Evolutionary conservation across 2,113 vertebrate genomes (phyloP), one percentile per base, ranked within the genome.

Genomic region (Datnioides undecimradiatus): DNA sequence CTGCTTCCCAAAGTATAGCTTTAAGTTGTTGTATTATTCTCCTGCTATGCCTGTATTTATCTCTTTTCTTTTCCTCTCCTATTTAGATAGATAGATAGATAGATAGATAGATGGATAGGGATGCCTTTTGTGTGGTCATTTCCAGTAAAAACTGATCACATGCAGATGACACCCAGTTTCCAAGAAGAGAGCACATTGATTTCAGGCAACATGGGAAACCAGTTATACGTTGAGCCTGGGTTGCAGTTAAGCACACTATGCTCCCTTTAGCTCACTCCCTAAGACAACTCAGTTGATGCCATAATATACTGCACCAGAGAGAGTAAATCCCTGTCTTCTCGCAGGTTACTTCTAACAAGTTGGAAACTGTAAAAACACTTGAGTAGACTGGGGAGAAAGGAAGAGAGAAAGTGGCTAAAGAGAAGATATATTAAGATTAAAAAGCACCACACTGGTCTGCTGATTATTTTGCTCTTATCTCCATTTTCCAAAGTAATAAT

Each of bases 401-500:
- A 55, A 69, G 1, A 9, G 2, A 73, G 27, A 9, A 38, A 12
- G 14, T 17, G 11, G 62, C 33, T 23, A 14, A 54, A 52, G 2
- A 41, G 23, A 46, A 57, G 34, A 54, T 19, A 33, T 41, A 66
- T 68, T 31, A 51, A 62, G 9, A 41, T 48, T 27, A 66, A n/a
- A 27, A 52, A 36, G 31, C 1, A 8, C 31, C 67, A 72, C 17
- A 52, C 13, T 76, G 11, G 29, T 77, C 62, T 54, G 21, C 31
- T 52, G 57, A 78, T 69, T 62, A 29, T 7, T 48, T 67, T 3
- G 23, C 8, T 66, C 33, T 57, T 58, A 72, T 83, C 60, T 76
- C 13, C 67, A 46, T 23, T 43, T 27, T 73, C 64, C 23, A 65
- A 63, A 25, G 41, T 29, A 4, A n/a, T 52, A 0, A 0, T 48